A percentile compares a stretch with the other conserved stretches of the same genome.
These are phyloP conservation scores for Notamacropus eugenii DNA, from an alignment of 2,797 vertebrate species.

Conservation along the genomic window DNA sequence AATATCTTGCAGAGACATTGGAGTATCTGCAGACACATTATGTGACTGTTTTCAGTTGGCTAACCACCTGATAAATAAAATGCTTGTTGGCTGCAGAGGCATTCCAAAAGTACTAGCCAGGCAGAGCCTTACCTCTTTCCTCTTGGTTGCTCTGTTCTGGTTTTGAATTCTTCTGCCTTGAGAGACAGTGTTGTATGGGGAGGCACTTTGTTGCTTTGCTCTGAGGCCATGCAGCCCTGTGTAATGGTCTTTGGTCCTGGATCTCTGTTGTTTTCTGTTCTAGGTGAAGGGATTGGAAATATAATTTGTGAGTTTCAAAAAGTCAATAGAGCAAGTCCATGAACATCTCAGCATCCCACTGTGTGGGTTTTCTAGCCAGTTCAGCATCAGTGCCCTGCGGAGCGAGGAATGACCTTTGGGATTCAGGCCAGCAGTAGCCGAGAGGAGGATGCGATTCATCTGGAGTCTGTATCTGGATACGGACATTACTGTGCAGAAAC, in stretches of 20 bases:
- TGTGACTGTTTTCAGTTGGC: background rate
- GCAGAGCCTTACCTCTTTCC: background rate
- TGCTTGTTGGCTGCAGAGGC: background rate
- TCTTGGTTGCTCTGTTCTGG: background rate
- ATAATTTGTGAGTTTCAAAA: background rate
- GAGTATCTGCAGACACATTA: background rate
- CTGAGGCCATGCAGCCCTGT: background rate
- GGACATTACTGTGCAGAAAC: background rate
- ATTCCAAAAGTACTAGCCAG: background rate
- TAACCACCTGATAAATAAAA: background rate
- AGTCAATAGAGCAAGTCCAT: background rate
- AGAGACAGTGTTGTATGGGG: background rate
- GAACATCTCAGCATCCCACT: background rate
- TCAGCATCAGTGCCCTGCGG: background rate
- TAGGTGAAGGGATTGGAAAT: background rate
- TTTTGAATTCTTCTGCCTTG: background rate
- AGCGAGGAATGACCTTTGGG: background rate
- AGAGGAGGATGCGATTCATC: background rate
- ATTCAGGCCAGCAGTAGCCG: background rate
- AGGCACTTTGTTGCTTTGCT: background rate
- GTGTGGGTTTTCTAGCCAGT: background rate
- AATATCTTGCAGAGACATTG: background rate
- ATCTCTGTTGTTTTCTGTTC: background rate
- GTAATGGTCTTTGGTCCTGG: background rate
- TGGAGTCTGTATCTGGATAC: background rate